Evolutionary conservation across 2,113 vertebrate genomes (phyloP), one percentile per base, ranked within the genome.

Genomic region (Esox niger): DNA sequence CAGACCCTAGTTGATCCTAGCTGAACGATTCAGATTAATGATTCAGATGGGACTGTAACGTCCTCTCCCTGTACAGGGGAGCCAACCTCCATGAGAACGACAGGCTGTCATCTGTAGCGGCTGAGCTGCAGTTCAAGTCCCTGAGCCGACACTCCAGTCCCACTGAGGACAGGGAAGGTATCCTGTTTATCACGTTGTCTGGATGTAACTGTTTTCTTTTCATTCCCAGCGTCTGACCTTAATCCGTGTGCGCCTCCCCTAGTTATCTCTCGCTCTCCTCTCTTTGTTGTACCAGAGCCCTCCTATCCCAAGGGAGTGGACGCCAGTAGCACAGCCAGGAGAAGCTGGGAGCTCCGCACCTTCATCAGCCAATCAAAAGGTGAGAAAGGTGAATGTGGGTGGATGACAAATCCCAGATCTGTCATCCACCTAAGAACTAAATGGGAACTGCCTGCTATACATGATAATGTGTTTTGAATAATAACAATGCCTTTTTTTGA

Each of bases 141-240:
- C 91, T 98, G 67, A 99, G 97, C 69, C 97, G 97, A 27, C 97
- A 99, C 87, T 98, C 97, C 33, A 99, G 97, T 79, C 97, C 97
- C 71, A 99, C 97, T 0, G 97, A 99, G 71, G 97, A 99, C 63
- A 82, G 94, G 74, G 97, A 99, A 65, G 97, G 97, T 98, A 77
- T 86, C 38, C 38, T 17, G 38, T 43, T 5, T 38, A 15, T 2
- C 11, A 43, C 17, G 17, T 17, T 43, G 13, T 17, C 38, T 17
- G 11, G 17, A 43, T 43, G 38, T 15, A 43, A 43, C 15, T 43
- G 15, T n/a, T n/a, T n/a, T n/a, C n/a, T n/a, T n/a, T n/a, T n/a
- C n/a, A n/a, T n/a, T n/a, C n/a, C n/a, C n/a, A n/a, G n/a, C n/a
- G n/a, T n/a, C n/a, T n/a, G n/a, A n/a, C n/a, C 13, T 43, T 5